Evolutionary conservation across 2,113 vertebrate genomes (phyloP).

Genomic region (Pelusios castaneus): DNA sequence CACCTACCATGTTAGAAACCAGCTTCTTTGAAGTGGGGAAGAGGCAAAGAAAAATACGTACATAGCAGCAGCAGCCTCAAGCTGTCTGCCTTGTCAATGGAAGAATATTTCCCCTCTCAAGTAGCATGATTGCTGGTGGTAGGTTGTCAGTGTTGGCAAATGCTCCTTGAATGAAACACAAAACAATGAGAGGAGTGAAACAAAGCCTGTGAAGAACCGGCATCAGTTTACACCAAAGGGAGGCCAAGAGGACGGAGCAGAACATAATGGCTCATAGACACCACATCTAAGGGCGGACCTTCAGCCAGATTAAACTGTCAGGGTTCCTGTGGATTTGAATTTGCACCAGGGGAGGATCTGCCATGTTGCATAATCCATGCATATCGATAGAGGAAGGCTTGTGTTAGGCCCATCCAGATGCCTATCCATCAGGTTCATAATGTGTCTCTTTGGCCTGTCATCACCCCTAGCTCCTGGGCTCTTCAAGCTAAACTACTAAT

Average conservation of each 20-base stretch:
- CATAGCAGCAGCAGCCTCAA: not conserved
- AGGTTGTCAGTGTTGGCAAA: not conserved
- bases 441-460: fast-evolving
- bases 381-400: not conserved
- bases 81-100: not conserved
- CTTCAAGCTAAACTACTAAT: not conserved
- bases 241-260: not conserved
- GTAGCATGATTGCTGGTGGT: not conserved
- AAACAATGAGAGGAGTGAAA: not conserved
- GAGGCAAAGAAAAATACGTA: not conserved
- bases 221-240: not conserved
- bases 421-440: not conserved
- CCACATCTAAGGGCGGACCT: not conserved
- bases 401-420: not conserved
- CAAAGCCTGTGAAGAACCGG: not conserved
- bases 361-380: not conserved
- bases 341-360: not conserved
- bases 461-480: not conserved
- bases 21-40: not conserved
- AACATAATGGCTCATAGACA: too few relatives aligned
- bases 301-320: not conserved
- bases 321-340: not conserved
- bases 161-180: not conserved
- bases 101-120: not conserved
- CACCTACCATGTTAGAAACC: not conserved